A percentile compares a stretch with the other conserved stretches of the same genome.
phyloP scores from a whole-genome alignment of 2,113 vertebrate genomes.

The Alethe castanea region DNA sequence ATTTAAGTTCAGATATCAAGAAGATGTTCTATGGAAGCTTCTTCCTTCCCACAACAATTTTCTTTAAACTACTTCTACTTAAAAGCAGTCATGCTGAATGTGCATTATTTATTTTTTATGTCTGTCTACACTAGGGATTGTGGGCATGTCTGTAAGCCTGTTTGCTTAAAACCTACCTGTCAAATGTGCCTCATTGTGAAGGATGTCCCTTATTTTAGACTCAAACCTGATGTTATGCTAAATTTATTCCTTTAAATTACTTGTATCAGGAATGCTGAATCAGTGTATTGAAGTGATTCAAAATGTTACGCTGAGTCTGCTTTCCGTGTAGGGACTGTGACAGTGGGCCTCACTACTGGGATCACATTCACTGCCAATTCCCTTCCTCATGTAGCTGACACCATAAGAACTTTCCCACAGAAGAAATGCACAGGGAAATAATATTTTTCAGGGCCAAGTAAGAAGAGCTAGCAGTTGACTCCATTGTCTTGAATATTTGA shows the following conservation, averaged over 20 bases:
- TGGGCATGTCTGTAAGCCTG: not conserved
- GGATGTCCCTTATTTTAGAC: not conserved
- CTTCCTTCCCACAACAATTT: not conserved
- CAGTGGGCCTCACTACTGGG: not conserved
- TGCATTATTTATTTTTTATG: not conserved
- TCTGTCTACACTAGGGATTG: not conserved
- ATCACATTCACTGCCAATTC: not conserved
- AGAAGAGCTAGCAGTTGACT: not conserved
- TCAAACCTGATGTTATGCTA: not conserved
- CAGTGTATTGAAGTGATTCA: not conserved
- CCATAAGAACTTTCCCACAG: not conserved
- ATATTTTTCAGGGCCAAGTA: not conserved
- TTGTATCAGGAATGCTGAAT: conserved; percentile 4
- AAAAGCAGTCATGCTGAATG: not conserved
- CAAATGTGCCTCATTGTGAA: not conserved
- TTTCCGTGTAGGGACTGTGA: not conserved
- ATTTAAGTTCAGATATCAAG: not conserved
- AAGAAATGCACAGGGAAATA: not conserved
- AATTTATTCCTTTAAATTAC: conserved; percentile 30
- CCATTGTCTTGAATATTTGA: not conserved
- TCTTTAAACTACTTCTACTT: not conserved
- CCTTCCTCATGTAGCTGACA: not conserved
- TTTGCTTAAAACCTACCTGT: not conserved
- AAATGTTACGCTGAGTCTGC: not conserved
- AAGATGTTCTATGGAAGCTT: not conserved